Conservation (phyloP, 2,797 vertebrate genomes). For the Cyprinodon diabolis region DNA sequence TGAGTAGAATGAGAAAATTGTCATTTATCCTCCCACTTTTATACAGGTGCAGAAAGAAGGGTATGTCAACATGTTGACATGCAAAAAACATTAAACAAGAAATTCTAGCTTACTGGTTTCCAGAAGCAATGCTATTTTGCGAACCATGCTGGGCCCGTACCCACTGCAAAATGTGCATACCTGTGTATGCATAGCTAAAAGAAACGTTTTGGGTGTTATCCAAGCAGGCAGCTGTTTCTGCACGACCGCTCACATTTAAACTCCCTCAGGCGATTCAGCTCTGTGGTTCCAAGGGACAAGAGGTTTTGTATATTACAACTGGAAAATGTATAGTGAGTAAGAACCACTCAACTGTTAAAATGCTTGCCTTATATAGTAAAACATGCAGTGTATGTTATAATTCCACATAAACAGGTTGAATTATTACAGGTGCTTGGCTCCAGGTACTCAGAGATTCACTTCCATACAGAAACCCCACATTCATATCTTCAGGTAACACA, state of each 20-base stretch:
- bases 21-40: not conserved
- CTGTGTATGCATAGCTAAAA: slow-evolving; percentile 28
- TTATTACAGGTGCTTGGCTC: no score
- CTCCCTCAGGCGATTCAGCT: slow-evolving; percentile 9
- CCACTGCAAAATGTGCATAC: slow-evolving; percentile 8
- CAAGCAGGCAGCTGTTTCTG: slow-evolving; percentile 28
- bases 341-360: not conserved
- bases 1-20: slow-evolving; percentile 2
- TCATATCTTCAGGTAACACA: no score
- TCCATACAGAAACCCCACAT: no score
- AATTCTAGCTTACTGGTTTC: slow-evolving; percentile 15
- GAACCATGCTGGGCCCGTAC: slow-evolving; percentile 10
- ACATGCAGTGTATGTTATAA: not conserved
- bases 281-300: slow-evolving; percentile 9
- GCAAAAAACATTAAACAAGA: not conserved
- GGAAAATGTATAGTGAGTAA: not conserved
- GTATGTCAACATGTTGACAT: not conserved
- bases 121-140: slow-evolving; percentile 8
- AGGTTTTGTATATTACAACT: slow-evolving; percentile 12
- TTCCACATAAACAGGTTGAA: not conserved
- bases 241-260: slow-evolving; percentile 24
- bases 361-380: not conserved
- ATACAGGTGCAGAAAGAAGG: not conserved
- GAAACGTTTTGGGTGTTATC: slow-evolving; percentile 20
- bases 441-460: no score